Evolutionary conservation across 2,113 vertebrate genomes (phyloP).

Genomic region (Notothenia rossii): DNA sequence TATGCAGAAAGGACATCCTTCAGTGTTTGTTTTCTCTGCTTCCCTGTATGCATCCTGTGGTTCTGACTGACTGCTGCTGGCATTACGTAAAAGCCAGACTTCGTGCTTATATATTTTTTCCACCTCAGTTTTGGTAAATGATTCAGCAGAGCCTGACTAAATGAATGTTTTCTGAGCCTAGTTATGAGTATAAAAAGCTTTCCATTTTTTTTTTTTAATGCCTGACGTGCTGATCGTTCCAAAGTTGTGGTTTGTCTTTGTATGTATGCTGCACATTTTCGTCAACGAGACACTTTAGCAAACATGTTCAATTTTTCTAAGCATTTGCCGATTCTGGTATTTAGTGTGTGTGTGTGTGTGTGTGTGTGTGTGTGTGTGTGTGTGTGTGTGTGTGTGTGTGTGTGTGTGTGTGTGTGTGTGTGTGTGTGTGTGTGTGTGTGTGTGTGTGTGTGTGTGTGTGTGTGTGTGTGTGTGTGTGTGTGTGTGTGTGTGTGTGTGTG

Average conservation of each 20-base stretch:
- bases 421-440: neutral
- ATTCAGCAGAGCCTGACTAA: conserved; percentile 73
- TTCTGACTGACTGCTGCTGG: conserved; percentile 69
- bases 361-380: conserved; percentile 12
- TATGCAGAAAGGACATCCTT: conserved; percentile 77
- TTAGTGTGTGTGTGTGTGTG: neutral
- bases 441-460: neutral
- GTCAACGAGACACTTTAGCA: conserved; percentile 26
- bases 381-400: neutral
- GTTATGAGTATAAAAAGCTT: conserved; percentile 64
- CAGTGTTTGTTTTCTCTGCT: conserved; percentile 79
- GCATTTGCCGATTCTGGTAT: conserved; percentile 10
- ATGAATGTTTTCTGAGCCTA: conserved; percentile 68
- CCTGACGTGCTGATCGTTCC: conserved; percentile 27
- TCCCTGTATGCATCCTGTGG: conserved; percentile 74
- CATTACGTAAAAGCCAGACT: conserved; percentile 74
- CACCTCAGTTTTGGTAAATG: conserved; percentile 75
- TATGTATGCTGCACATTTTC: conserved; percentile 33
- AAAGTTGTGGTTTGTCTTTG: conserved; percentile 39
- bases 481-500: neutral
- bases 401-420: neutral
- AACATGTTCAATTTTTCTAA: conserved; percentile 16
- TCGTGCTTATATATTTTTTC: conserved; percentile 71
- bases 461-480: conserved; percentile 13
- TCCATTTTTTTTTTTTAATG: conserved; percentile 17